phyloP scores from a whole-genome alignment of 2,797 vertebrate species.

The Nannoperca australis region DNA sequence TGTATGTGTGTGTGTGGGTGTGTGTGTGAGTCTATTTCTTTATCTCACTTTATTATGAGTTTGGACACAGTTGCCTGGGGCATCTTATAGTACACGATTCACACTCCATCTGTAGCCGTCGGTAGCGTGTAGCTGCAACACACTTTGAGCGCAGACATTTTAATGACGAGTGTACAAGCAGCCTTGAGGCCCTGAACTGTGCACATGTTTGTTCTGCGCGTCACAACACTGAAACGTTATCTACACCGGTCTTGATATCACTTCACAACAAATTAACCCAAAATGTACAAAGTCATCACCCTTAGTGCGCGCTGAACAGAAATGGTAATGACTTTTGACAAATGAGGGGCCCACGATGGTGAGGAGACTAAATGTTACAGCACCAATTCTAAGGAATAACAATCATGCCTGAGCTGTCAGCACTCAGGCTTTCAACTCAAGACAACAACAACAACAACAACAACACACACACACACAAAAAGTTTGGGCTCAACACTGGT shows the following conservation, averaged over 20 bases:
- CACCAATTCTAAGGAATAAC: slow-evolving; percentile 52
- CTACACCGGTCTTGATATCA: slow-evolving; percentile 2
- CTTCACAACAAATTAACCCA: slow-evolving; percentile 39
- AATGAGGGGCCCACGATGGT: slow-evolving; percentile 2
- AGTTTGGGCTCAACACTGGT: slow-evolving; percentile 43
- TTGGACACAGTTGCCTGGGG: slow-evolving; percentile 55
- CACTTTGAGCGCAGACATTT: slow-evolving; percentile 65
- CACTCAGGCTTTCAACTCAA: slow-evolving; percentile 49
- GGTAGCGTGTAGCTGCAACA: slow-evolving; percentile 41
- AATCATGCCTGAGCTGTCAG: slow-evolving; percentile 53
- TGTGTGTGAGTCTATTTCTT: slow-evolving; percentile 18
- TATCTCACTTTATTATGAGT: slow-evolving; percentile 49
- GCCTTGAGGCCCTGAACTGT: slow-evolving; percentile 24
- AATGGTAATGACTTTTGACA: slow-evolving; percentile 45
- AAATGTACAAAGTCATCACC: slow-evolving; percentile 22
- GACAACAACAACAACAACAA: slow-evolving; percentile 27
- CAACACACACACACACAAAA: background rate
- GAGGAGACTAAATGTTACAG: slow-evolving; percentile 26
- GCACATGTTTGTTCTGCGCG: slow-evolving; percentile 28
- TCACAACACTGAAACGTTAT: slow-evolving; percentile 24
- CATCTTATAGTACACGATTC: slow-evolving; percentile 9
- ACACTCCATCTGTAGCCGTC: slow-evolving; percentile 52
- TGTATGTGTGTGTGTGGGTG: background rate
- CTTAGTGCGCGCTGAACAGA: background rate
- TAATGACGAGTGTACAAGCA: slow-evolving; percentile 44